Evolutionary conservation across 2,888 invertebrate species (phyloP).

Genomic region (Athripsodes cinereus): DNA sequence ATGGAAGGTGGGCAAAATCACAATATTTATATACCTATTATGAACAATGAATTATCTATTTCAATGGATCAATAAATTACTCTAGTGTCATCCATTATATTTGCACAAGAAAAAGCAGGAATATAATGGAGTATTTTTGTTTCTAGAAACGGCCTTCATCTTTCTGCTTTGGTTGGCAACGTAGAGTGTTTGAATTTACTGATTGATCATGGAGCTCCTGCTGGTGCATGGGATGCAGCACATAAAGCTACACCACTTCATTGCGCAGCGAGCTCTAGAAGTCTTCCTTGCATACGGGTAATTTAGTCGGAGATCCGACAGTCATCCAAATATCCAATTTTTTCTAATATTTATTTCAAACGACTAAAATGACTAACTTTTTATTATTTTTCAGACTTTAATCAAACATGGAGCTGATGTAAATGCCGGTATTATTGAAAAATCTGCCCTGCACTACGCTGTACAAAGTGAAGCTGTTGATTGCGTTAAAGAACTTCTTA

Average conservation of each 20-base stretch:
- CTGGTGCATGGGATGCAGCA: conserved; percentile 66
- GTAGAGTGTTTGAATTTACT: conserved; percentile 64
- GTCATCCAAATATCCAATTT: too few relatives aligned
- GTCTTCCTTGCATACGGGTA: conserved; percentile 55
- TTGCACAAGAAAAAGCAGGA: too few relatives aligned
- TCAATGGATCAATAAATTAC: too few relatives aligned
- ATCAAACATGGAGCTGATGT: conserved; percentile 71
- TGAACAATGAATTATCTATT: not conserved
- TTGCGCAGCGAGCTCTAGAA: conserved; percentile 66
- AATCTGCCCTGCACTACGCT: conserved; percentile 79
- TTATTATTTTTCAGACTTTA: conserved; percentile 44
- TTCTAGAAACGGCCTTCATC: conserved; percentile 56
- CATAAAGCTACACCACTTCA: conserved; percentile 68
- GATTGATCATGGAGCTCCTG: conserved; percentile 60
- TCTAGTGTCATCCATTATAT: too few relatives aligned
- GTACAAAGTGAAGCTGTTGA: conserved; percentile 69
- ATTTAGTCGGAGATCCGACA: conserved; percentile 16
- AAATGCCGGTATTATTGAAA: conserved; percentile 63
- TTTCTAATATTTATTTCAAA: not conserved
- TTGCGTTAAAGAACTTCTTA: conserved; percentile 66
- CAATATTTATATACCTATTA: not conserved
- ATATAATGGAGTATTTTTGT: not conserved
- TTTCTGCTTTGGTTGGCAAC: conserved; percentile 72
- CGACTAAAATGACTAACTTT: not conserved
- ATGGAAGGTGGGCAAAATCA: conserved; percentile 53